Evolutionary conservation across 2,797 vertebrate genomes (phyloP), one percentile per base, ranked within the genome.

Genomic region (Harpagifer antarcticus): DNA sequence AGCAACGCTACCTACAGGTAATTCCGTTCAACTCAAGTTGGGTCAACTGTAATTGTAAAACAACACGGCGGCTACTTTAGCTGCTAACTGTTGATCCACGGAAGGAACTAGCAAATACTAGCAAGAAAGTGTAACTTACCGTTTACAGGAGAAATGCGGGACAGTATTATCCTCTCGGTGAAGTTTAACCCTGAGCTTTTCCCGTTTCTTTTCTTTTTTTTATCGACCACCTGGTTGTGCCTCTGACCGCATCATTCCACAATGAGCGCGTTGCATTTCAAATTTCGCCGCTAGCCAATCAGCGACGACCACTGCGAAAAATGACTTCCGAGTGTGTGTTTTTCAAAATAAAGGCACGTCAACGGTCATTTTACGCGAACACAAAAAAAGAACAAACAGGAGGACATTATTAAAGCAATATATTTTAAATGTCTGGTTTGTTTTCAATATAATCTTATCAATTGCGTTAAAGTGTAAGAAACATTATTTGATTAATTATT

Each of bases 251-350:
- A 80, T 78, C 65, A 57, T 69, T 58, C 37, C 2, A 50, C 62
- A 47, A 0, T 62, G 56, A 82, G 74, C 88, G 84, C 85, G 84
- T 91, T 92, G 68, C 74, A 75, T 87, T 96, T 95, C 94, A 95
- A 96, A 95, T 93, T 90, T 91, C 72, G 65, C 92, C 81, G 75
- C 67, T 64, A 84, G 89, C 95, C 95, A 95, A 95, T 96, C 52
- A 93, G 13, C 0, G 77, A 66, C 1, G 50, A 53, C 3, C n/a
- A 15, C 37, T 1, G 1, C 14, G 23, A 19, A 37, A 27, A 0
- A 12, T 0, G 0, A 68, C 66, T 77, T 87, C 87, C 78, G 71
- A 0, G 0, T 23, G 0, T 0, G 2, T 5, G 0, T 23, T 80
- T 68, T 89, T 86, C 85, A 78, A 70, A 91, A 43, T 82, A 86